Percentiles rank a stretch among this genome's conserved stretches.
These are phyloP conservation scores for Netelia virgata DNA, from an alignment of 2,888 invertebrate species.

Conservation along the genomic window DNA sequence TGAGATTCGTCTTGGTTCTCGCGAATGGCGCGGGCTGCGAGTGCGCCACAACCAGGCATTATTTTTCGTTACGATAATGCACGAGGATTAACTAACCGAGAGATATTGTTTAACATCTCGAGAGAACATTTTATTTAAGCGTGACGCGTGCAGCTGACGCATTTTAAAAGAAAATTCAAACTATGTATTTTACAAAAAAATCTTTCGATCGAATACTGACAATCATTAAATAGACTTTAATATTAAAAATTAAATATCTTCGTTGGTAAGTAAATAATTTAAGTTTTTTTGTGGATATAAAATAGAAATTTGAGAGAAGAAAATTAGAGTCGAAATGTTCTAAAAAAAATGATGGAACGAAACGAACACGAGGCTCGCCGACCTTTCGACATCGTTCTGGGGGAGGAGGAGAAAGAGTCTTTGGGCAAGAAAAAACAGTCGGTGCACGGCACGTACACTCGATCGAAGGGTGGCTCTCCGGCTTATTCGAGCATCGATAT, in stretches of 20 bases:
- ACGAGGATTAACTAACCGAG: constrained; percentile 63
- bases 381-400: background rate
- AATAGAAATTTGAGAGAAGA: background rate
- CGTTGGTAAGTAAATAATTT: no score
- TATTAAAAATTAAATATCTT: no score
- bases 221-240: no score
- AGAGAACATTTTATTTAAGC: constrained; percentile 22
- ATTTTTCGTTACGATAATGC: constrained; percentile 52
- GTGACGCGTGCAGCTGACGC: constrained; percentile 23
- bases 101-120: constrained; percentile 61
- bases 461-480: constrained; percentile 60
- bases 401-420: constrained; percentile 16
- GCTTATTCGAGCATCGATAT: constrained; percentile 70
- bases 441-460: constrained; percentile 58
- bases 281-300: no score
- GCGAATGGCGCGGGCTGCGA: constrained; percentile 69
- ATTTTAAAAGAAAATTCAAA: no score
- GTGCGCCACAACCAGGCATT: constrained; percentile 72
- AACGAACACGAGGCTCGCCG: background rate
- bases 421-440: constrained; percentile 55
- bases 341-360: background rate
- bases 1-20: constrained; percentile 71
- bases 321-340: background rate
- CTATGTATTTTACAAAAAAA: background rate
- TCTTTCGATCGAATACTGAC: background rate